Base-by-base conservation (phyloP, 1,140 invertebrate genomes). In the Philotrypesis tridentata region DNA sequence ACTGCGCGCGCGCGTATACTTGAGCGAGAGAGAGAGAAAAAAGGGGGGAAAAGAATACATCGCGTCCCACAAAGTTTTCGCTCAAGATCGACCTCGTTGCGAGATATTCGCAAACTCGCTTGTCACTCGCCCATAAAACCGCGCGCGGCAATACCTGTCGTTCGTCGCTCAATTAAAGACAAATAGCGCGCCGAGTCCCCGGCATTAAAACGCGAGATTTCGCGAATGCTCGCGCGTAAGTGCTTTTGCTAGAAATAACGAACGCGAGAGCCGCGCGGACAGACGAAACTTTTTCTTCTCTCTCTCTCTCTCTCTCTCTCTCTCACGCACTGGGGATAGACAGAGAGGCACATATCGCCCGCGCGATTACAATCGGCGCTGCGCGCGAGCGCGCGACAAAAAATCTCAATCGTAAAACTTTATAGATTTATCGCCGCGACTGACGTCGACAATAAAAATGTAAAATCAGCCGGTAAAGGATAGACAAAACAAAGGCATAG, bases 41-140 rank as follows among this genome's bases (percentile, higher is more conserved):
- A 2, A 21, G 17, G 48, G 33, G 33, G 33, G 9, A 9, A 37
- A 71, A 40, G 33, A 71, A 40, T 71, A 71, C 33, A 37, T 37
- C 33, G n/a, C 23, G 12, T 48, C 3, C 33, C 27, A 33, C 29
- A 68, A 40, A 40, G 75, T 78, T 63, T 86, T 55, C 67, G 72
- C 73, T 43, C n/a, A n/a, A n/a, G n/a, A 83, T 14, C n/a, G 23
- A 27, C 11, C 71, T 73, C 12, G n/a, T 71, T 48, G 2, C 14
- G 48, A n/a, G 21, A 55, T 55, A 55, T 17, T 55, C 21, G 48
- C 48, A n/a, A 55, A 14, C 23, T 29, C 27, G 5, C 23, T n/a
- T 73, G 25, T 33, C 17, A 31, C 17, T 37, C 67, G 67, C 67
- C 27, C 7, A 21, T 68, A 33, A 68, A 68, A 68, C 29, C n/a